A percentile compares a stretch with the other conserved stretches of the same genome.
phyloP scores from a whole-genome alignment of 2,888 invertebrate genomes.

The Aphrophora alni region DNA sequence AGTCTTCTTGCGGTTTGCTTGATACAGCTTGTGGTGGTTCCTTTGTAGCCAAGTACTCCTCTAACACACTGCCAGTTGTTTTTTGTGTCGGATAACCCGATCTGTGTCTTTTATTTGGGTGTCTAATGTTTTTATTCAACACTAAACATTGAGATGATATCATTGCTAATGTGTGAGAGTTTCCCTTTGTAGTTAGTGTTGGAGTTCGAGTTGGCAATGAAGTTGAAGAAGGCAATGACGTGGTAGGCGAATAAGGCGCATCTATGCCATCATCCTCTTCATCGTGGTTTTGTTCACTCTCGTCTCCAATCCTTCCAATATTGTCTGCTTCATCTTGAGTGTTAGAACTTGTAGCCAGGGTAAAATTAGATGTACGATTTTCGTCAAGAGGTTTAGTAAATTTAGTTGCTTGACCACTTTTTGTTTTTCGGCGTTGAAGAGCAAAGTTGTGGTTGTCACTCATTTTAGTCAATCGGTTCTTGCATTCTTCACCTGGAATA shows the following conservation, averaged over 20 bases:
- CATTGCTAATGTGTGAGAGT: background rate
- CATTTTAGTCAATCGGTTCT: slow-evolving; percentile 15
- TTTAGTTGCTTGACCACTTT: background rate
- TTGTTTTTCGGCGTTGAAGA: slow-evolving; percentile 20
- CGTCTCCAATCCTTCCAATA: background rate
- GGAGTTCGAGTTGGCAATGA: background rate
- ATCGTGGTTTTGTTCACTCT: background rate
- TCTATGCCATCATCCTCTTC: background rate
- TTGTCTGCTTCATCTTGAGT: slow-evolving; percentile 17
- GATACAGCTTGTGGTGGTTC: background rate
- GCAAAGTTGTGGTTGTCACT: slow-evolving; percentile 7
- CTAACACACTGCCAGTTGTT: slow-evolving; percentile 12
- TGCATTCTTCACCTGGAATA: slow-evolving; percentile 17
- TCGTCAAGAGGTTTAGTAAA: slow-evolving; percentile 11
- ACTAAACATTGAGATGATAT: background rate
- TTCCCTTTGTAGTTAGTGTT: background rate
- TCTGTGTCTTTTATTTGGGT: slow-evolving; percentile 15
- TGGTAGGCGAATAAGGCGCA: background rate
- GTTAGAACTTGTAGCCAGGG: background rate
- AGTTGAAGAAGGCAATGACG: background rate
- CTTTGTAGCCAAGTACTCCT: slow-evolving; percentile 18
- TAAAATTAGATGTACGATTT: slow-evolving; percentile 3
- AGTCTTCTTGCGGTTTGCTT: background rate
- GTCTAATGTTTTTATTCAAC: background rate
- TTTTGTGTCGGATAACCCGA: background rate